Evolutionary conservation across 2,113 vertebrate genomes (phyloP).

Genomic region (Cariama cristata): DNA sequence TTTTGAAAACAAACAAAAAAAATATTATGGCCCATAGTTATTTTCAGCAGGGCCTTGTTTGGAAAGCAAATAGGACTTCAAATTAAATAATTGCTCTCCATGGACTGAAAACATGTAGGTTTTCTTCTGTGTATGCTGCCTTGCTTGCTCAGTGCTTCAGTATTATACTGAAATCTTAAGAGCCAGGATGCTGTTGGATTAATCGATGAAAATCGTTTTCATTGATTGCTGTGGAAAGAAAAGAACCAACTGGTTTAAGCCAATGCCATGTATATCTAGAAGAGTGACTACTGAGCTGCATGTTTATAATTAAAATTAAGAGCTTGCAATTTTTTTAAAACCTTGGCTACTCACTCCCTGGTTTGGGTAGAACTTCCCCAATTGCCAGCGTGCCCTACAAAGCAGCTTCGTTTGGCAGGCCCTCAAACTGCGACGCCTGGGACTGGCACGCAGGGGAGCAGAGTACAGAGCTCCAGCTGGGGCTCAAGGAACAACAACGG

Average conservation of each 20-base stretch:
- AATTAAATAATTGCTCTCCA: neutral
- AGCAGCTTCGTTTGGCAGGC: neutral
- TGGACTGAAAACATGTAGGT: neutral
- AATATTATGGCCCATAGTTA: neutral
- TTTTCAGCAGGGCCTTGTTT: constrained; percentile 3
- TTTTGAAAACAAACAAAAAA: neutral
- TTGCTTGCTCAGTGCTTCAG: neutral
- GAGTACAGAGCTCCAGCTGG: neutral
- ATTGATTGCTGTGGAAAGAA: constrained; percentile 7
- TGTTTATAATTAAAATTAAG: constrained; percentile 38
- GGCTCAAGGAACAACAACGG: neutral
- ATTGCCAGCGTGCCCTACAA: neutral
- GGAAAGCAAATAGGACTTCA: neutral
- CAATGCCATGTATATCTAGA: neutral
- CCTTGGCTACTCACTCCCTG: neutral
- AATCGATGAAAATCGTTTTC: constrained; percentile 22
- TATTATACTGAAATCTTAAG: neutral
- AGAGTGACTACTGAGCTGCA: neutral
- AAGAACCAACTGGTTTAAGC: constrained; percentile 10
- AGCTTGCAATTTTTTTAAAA: neutral
- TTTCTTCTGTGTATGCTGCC: neutral
- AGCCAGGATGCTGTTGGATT: neutral
- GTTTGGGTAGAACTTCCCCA: neutral
- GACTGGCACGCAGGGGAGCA: neutral
- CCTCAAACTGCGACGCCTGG: neutral